These are phyloP conservation scores for Drosophila histrio DNA, from an alignment of 2,888 invertebrate species.

Conservation along the genomic window DNA sequence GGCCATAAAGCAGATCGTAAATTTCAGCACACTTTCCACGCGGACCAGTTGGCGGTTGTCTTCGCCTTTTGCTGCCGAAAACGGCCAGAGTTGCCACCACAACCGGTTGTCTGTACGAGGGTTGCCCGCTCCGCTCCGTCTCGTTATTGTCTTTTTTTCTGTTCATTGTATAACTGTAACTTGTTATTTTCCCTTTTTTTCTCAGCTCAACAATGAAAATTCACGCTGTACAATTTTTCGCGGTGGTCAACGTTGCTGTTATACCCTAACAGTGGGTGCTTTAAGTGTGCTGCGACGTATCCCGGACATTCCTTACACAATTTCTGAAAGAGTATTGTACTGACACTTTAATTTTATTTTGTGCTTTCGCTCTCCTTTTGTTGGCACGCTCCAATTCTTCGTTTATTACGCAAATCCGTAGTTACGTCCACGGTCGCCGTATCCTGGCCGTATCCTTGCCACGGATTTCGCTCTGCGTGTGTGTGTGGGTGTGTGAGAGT, in stretches of 20 bases:
- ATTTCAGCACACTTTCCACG: constrained; percentile 60
- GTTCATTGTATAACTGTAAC: constrained; percentile 40
- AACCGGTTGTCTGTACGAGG: constrained; percentile 2
- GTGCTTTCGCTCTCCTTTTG: not conserved
- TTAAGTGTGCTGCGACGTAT: not conserved
- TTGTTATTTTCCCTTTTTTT: constrained; percentile 22
- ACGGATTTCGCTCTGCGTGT: constrained; percentile 6
- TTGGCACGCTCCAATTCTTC: constrained; percentile 46
- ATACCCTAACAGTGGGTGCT: not conserved
- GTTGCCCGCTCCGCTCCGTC: constrained; percentile 17
- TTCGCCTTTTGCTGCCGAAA: constrained; percentile 40
- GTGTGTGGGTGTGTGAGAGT: constrained; percentile 2
- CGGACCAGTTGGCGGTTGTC: constrained; percentile 40
- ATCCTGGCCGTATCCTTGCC: constrained; percentile 18
- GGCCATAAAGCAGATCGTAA: constrained; percentile 73
- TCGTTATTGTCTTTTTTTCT: not conserved
- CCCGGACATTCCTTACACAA: not conserved
- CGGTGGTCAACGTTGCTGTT: constrained; percentile 20
- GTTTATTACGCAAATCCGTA: constrained; percentile 73
- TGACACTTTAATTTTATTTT: not conserved
- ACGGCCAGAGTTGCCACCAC: constrained; percentile 46
- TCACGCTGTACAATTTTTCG: constrained; percentile 47
- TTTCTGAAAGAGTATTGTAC: constrained; percentile 15
- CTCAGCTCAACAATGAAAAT: constrained; percentile 54
- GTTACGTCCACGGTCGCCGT: constrained; percentile 34